Evolutionary conservation across 1,140 invertebrate species (phyloP).

Genomic region (Drosophila malerkotliana): DNA sequence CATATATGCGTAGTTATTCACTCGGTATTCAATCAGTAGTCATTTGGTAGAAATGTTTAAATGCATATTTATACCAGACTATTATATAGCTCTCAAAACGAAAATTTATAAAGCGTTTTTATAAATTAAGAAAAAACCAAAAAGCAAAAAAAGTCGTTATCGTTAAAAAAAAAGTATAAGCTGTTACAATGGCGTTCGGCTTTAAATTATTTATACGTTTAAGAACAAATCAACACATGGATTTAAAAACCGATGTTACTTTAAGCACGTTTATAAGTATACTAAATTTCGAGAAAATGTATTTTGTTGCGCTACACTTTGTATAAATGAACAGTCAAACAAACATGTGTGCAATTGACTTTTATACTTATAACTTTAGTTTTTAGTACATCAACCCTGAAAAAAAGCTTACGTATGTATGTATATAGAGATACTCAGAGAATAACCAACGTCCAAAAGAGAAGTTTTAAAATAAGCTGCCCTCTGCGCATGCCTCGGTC

Average conservation of each 20-base stretch:
- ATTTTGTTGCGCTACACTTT: conserved; percentile 26
- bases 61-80: too few species aligned
- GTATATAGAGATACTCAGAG: conserved; percentile 30
- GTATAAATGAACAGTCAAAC: conserved; percentile 14
- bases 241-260: conserved; percentile 21
- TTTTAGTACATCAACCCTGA: conserved; percentile 18
- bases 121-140: too few species aligned
- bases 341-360: conserved; percentile 8
- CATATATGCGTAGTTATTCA: too few species aligned
- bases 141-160: too few species aligned
- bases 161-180: background rate
- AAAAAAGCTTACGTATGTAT: conserved; percentile 29
- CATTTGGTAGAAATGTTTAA: background rate
- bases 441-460: background rate
- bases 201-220: background rate
- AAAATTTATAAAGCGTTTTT: too few species aligned
- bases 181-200: background rate
- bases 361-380: conserved; percentile 48
- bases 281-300: conserved; percentile 39
- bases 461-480: background rate
- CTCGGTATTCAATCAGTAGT: background rate
- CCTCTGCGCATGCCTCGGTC: background rate
- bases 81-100: too few species aligned
- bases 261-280: conserved; percentile 56
- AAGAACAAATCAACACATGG: background rate